These are phyloP conservation scores for Cylas formicarius DNA, from an alignment of 1,140 invertebrate genomes.

Conservation along the genomic window DNA sequence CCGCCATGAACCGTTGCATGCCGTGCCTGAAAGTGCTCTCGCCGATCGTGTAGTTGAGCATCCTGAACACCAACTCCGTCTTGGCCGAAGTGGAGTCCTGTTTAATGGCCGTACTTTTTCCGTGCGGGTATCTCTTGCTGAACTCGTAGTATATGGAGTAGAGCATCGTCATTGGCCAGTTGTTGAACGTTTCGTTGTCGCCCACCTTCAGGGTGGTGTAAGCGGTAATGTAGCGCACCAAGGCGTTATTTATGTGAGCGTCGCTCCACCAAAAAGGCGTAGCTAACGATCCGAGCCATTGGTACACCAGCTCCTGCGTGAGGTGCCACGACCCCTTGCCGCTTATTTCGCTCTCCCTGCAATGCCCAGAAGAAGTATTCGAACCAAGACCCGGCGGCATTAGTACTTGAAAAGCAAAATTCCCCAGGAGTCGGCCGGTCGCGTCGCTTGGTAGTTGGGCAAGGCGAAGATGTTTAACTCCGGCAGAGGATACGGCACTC, in stretches of 20 bases:
- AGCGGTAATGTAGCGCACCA: constrained; percentile 65
- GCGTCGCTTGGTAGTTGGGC: constrained; percentile 65
- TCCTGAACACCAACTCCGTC: constrained; percentile 84
- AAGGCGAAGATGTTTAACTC: constrained; percentile 78
- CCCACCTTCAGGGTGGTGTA: constrained; percentile 59
- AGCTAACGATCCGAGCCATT: constrained; percentile 67
- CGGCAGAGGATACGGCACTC: constrained; percentile 58
- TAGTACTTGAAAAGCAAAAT: constrained; percentile 67
- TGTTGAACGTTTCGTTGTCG: constrained; percentile 60
- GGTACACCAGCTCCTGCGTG: constrained; percentile 60
- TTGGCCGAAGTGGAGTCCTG: constrained; percentile 61
- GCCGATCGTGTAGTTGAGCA: constrained; percentile 85
- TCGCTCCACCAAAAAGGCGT: constrained; percentile 66
- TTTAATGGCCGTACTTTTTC: constrained; percentile 62
- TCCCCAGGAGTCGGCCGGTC: constrained; percentile 69
- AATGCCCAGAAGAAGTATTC: not conserved
- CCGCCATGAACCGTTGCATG: constrained; percentile 60
- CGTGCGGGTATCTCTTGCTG: constrained; percentile 63
- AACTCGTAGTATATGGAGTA: constrained; percentile 71
- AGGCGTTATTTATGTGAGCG: constrained; percentile 60
- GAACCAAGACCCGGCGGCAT: constrained; percentile 1
- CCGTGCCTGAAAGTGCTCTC: constrained; percentile 69
- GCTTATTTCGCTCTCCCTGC: constrained; percentile 61
- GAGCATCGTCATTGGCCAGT: constrained; percentile 66
- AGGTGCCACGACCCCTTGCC: constrained; percentile 52